Percentiles rank a stretch among this genome's conserved stretches.
These are phyloP conservation scores for Metalampra italica DNA, from an alignment of 2,888 invertebrate genomes.

Conservation along the genomic window DNA sequence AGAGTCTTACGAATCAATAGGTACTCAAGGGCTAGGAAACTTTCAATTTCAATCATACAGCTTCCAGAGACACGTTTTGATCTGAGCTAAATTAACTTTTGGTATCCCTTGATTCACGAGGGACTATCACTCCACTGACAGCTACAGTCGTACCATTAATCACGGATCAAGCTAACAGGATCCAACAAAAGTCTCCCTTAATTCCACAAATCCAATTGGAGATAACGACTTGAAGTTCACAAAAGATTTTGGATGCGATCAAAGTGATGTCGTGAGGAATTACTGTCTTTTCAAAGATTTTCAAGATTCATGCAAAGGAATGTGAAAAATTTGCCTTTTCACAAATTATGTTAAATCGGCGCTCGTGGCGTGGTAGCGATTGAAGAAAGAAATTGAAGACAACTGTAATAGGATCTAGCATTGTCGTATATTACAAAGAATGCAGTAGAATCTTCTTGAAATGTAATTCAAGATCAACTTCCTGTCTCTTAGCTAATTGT, in stretches of 20 bases:
- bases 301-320: constrained; percentile 35
- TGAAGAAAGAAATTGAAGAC: constrained; percentile 12
- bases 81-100: background rate
- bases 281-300: constrained; percentile 29
- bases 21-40: too few species aligned
- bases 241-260: constrained; percentile 38
- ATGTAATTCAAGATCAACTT: background rate
- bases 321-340: constrained; percentile 31
- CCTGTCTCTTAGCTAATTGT: too few species aligned
- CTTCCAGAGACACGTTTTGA: background rate
- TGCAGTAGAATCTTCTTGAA: background rate
- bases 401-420: background rate
- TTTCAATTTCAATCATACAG: background rate
- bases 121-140: constrained; percentile 1
- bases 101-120: background rate
- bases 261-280: constrained; percentile 34
- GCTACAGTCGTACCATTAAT: constrained; percentile 9
- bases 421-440: background rate
- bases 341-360: constrained; percentile 50
- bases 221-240: constrained; percentile 38
- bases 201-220: constrained; percentile 39
- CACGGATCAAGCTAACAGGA: constrained; percentile 6
- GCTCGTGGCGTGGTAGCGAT: constrained; percentile 15
- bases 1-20: too few species aligned
- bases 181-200: constrained; percentile 18